Percentiles rank a stretch among this genome's conserved stretches.
Conservation (phyloP, 2,797 vertebrate species). For the Micromesistius poutassou region DNA sequence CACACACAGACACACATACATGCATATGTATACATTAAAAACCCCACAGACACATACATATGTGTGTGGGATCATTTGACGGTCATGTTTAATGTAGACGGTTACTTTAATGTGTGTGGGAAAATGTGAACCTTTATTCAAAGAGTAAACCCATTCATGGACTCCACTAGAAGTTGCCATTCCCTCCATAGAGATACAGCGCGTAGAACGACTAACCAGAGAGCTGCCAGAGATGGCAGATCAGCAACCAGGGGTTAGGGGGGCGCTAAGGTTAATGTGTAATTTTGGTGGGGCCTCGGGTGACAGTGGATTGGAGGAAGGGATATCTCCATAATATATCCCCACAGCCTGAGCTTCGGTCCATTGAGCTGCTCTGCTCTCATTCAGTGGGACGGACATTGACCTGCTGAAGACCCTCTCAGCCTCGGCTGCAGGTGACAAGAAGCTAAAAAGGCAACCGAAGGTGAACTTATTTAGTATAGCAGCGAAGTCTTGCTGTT, state of each 20-base stretch:
- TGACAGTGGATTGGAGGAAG: constrained; percentile 35
- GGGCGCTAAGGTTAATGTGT: constrained; percentile 62
- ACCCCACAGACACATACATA: not conserved
- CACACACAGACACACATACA: not conserved
- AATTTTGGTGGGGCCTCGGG: constrained; percentile 61
- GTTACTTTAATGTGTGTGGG: too few species aligned
- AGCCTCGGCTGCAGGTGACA: not conserved
- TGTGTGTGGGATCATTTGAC: too few species aligned
- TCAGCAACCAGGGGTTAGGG: not conserved
- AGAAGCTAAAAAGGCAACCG: too few species aligned
- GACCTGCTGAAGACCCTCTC: constrained; percentile 14
- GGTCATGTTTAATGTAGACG: too few species aligned
- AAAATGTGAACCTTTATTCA: not conserved
- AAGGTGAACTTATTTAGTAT: too few species aligned
- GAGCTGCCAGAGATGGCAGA: not conserved
- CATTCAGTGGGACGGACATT: not conserved
- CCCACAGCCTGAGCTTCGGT: constrained; percentile 43
- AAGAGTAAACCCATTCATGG: not conserved
- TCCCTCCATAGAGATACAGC: not conserved
- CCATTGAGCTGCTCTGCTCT: constrained; percentile 25
- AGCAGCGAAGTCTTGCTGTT: not conserved
- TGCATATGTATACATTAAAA: too few species aligned
- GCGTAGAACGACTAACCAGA: not conserved
- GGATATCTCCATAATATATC: constrained; percentile 52
- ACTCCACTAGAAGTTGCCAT: not conserved